Evolutionary conservation across 2,797 vertebrate genomes (phyloP).

Genomic region (Odontamblyopus lacepedii): DNA sequence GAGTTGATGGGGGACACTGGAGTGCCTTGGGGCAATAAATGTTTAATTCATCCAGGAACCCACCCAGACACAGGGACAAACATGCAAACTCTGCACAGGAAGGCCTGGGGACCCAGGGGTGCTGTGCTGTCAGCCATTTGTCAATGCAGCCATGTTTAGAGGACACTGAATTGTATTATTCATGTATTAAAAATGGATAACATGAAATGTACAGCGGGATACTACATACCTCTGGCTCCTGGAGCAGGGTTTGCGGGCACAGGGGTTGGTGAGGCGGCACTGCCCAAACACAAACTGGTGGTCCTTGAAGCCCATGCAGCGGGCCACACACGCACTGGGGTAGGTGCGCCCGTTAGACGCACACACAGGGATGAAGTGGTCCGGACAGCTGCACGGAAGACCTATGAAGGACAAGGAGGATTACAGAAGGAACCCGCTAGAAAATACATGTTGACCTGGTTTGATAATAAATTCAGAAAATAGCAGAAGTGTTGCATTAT

Average conservation of each 20-base stretch:
- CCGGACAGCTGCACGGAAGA: conserved; percentile 90
- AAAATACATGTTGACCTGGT: neutral
- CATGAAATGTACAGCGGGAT: neutral
- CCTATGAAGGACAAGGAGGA: conserved; percentile 65
- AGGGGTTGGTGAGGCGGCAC: conserved; percentile 86
- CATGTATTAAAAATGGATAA: neutral
- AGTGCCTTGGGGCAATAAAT: too few relatives aligned
- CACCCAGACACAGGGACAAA: too few relatives aligned
- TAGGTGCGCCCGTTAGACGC: conserved; percentile 93
- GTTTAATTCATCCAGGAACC: too few relatives aligned
- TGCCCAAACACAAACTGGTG: conserved; percentile 90
- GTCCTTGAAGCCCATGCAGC: conserved; percentile 93
- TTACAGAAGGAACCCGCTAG: neutral
- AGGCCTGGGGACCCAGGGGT: too few relatives aligned
- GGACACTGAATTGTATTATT: neutral
- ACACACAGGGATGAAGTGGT: conserved; percentile 94
- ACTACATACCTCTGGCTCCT: conserved; percentile 86
- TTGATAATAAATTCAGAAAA: neutral
- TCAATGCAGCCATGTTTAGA: neutral
- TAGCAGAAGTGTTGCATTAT: too few relatives aligned
- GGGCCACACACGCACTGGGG: conserved; percentile 92
- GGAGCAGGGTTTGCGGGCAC: conserved; percentile 84
- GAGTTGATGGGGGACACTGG: too few relatives aligned
- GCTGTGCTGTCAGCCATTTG: too few relatives aligned
- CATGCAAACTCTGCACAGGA: too few relatives aligned